A percentile compares a stretch with the other conserved stretches of the same genome.
phyloP scores from a whole-genome alignment of 2,113 vertebrate genomes.

The Laticauda colubrina region DNA sequence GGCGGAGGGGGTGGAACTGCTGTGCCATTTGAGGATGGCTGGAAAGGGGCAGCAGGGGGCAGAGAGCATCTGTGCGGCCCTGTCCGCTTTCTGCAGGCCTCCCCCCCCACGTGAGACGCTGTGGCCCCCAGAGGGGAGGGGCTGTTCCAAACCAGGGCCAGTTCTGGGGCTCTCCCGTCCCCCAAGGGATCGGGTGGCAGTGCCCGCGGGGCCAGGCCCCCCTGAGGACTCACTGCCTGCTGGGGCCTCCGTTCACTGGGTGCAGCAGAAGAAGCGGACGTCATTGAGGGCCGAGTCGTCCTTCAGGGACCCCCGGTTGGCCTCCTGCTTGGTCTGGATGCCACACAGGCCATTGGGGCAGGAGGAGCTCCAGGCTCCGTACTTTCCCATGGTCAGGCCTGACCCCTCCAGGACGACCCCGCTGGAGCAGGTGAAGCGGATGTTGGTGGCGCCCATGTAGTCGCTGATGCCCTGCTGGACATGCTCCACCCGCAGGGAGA shows the following conservation, averaged over 20 bases:
- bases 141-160: neutral
- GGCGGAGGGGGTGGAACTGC: neutral
- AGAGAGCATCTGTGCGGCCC: too few species aligned
- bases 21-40: neutral
- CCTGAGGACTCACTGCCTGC: neutral
- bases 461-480: slow-evolving; percentile 46
- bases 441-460: slow-evolving; percentile 64
- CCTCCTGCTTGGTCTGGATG: slow-evolving; percentile 68
- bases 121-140: neutral
- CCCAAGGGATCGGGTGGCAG: neutral
- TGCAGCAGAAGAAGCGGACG: slow-evolving; percentile 63
- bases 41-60: neutral
- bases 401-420: slow-evolving; percentile 47
- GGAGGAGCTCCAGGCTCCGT: slow-evolving; percentile 58
- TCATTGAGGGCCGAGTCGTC: slow-evolving; percentile 68
- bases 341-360: slow-evolving; percentile 59
- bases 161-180: neutral
- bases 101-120: too few species aligned
- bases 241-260: slow-evolving; percentile 2
- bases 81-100: neutral
- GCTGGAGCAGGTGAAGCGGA: slow-evolving; percentile 69
- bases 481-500: slow-evolving; percentile 66
- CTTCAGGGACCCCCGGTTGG: slow-evolving; percentile 32
- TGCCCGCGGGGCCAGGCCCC: neutral
- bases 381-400: slow-evolving; percentile 57